Evolutionary conservation across 2,888 invertebrate species (phyloP).

Genomic region (Stenchaetothrips biformis): DNA sequence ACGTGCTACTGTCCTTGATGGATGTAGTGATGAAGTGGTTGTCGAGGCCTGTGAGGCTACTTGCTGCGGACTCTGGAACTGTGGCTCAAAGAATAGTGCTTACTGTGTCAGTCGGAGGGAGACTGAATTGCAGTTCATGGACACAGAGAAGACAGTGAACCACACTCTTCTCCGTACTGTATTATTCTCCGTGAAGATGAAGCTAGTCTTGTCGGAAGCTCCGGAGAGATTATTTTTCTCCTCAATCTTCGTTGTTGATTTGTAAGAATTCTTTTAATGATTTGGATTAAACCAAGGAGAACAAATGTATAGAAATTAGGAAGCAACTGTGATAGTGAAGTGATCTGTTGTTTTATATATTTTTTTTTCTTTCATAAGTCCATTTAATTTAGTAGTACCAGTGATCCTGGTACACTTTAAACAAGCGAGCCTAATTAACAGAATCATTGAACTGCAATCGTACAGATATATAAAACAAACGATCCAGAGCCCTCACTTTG

Average conservation of each 20-base stretch:
- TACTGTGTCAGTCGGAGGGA: constrained; percentile 18
- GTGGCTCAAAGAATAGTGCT: constrained; percentile 22
- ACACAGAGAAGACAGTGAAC: constrained; percentile 24
- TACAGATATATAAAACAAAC: constrained; percentile 24
- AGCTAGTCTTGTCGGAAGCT: constrained; percentile 22
- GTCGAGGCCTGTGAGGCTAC: constrained; percentile 7
- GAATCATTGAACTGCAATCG: constrained; percentile 17
- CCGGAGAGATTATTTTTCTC: constrained; percentile 21
- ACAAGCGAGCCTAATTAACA: constrained; percentile 9
- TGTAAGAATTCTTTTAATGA: constrained; percentile 25
- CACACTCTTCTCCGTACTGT: constrained; percentile 24
- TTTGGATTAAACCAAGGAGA: constrained; percentile 25
- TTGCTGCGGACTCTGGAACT: constrained; percentile 20
- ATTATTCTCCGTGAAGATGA: constrained; percentile 25
- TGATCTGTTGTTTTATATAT: constrained; percentile 25
- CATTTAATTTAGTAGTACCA: constrained; percentile 6
- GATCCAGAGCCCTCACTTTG: constrained; percentile 22
- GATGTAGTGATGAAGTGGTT: not conserved
- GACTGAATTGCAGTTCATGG: constrained; percentile 24
- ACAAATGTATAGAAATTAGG: constrained; percentile 25
- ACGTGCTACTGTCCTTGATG: not conserved
- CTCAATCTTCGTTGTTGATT: constrained; percentile 18
- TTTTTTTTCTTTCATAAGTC: constrained; percentile 23
- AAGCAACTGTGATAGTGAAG: constrained; percentile 24
- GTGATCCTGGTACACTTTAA: constrained; percentile 1